These are phyloP conservation scores for Balearica regulorum DNA, from an alignment of 2,797 vertebrate species.

Conservation along the genomic window DNA sequence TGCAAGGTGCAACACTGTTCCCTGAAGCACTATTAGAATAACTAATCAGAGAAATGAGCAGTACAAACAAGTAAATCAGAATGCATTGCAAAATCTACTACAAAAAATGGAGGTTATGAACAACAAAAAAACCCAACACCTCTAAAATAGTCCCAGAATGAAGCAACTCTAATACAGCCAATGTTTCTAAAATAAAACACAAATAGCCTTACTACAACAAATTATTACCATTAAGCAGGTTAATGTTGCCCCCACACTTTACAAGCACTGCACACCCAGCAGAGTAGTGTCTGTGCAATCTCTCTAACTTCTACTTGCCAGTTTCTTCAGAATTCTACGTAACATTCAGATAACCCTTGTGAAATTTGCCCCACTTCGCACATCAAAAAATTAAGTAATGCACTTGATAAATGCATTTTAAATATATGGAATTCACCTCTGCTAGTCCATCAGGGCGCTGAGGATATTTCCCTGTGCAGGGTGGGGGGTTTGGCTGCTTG, in stretches of 20 bases:
- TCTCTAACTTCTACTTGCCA: neutral
- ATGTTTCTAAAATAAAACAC: neutral
- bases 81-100: neutral
- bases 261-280: neutral
- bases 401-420: neutral
- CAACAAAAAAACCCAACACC: neutral
- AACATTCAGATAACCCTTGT: neutral
- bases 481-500: neutral
- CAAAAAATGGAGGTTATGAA: neutral
- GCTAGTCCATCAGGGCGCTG: accelerated
- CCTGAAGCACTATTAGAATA: neutral
- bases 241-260: neutral
- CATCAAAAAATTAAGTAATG: neutral
- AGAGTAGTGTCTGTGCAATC: neutral
- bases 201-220: neutral
- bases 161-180: neutral
- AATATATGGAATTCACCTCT: neutral
- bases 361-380: neutral
- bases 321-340: neutral
- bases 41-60: neutral
- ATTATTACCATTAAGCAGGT: neutral
- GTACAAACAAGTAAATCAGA: neutral
- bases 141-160: neutral
- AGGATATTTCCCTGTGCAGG: neutral
- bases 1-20: neutral